Conservation (phyloP, 2,113 vertebrate species). For the Plecotus auritus region DNA sequence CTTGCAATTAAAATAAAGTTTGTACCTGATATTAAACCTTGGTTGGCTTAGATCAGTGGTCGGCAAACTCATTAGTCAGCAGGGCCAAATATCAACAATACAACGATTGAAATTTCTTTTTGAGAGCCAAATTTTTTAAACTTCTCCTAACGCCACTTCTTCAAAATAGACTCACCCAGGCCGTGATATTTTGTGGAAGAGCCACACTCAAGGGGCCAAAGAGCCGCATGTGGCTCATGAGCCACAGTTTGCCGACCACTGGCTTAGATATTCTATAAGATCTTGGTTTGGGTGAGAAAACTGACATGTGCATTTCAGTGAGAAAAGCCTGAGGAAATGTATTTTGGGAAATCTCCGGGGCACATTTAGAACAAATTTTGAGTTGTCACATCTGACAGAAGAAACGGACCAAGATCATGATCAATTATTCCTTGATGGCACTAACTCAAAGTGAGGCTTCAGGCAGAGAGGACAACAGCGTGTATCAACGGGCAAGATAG, state of each 20-base stretch:
- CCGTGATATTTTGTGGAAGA: too few species aligned
- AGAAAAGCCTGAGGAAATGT: neutral
- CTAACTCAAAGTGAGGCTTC: neutral
- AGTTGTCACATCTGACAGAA: neutral
- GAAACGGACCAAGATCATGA: neutral
- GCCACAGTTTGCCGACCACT: too few species aligned
- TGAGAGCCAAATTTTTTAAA: too few species aligned
- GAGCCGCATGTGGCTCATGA: too few species aligned
- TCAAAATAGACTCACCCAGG: too few species aligned
- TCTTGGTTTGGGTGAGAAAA: neutral
- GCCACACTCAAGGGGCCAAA: too few species aligned
- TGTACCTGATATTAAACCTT: neutral
- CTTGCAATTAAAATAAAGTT: neutral
- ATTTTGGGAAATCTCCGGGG: too few species aligned
- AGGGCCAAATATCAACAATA: too few species aligned
- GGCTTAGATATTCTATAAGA: neutral
- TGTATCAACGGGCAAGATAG: fast-evolving
- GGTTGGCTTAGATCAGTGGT: neutral
- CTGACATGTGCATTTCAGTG: fast-evolving
- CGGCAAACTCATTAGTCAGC: too few species aligned
- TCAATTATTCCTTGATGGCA: neutral
- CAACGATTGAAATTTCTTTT: too few species aligned
- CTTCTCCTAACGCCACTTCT: too few species aligned
- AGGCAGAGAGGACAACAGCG: neutral
- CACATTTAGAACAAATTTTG: neutral